Evolutionary conservation across 2,113 vertebrate genomes (phyloP), one percentile per base, ranked within the genome.

Genomic region (Corydoras maculifer): DNA sequence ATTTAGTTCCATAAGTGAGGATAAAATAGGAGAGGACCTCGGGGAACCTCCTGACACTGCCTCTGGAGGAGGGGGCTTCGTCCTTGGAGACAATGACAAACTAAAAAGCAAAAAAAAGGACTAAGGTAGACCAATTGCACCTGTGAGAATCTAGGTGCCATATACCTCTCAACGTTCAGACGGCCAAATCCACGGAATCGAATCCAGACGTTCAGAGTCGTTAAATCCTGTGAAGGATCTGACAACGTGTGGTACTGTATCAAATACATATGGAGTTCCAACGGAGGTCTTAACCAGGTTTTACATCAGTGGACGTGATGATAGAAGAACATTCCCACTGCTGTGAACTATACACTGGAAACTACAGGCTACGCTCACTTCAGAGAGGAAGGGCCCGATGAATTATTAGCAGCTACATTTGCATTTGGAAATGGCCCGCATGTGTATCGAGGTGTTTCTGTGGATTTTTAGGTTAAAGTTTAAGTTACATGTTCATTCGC

Each of bases 201-300:
- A 57, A 75, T 73, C 25, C 77, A 79, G 77, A 66, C 70, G 6
- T 25, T 66, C 29, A 43, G 48, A 73, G 50, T 70, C 75, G 74
- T 53, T 62, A 79, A 61, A 32, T n/a, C 29, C 31, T 65, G 2
- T 58, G 58, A 78, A 51, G 55, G 35, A 57, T 55, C 43, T 29
- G 77, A 76, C 13, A 55, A 62, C 50, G 49, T 71, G 53, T 58
- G 49, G 31, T 43, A 53, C 73, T 65, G 61, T 13, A 9, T 64
- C 61, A 65, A 29, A 43, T 31, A 65, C 54, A 60, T 75, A 53
- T 60, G 69, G 63, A 50, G 25, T 49, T 54, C 49, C 67, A 49
- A 15, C 50, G 10, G 12, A 78, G 43, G 48, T 53, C 29, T 75
- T 58, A 35, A 11, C 53, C 29, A 3, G 29, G 30, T 25, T 74